phyloP scores from a whole-genome alignment of 2,797 vertebrate genomes.

The Kryptopterus vitreolus region DNA sequence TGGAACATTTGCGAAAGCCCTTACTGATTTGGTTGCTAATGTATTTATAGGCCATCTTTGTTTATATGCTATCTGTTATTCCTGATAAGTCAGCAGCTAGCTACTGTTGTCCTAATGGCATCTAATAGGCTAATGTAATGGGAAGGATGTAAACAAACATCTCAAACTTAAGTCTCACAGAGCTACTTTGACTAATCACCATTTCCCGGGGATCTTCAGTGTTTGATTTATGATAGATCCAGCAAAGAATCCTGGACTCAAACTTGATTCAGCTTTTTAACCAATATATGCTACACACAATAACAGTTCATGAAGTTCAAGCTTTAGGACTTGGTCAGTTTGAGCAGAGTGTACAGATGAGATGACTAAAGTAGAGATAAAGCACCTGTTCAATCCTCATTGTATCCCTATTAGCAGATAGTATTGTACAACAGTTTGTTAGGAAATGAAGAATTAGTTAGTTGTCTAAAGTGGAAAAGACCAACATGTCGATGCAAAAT shows the following conservation, averaged over 20 bases:
- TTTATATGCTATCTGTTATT: background rate
- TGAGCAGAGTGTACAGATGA: background rate
- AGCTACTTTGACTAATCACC: background rate
- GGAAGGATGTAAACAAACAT: background rate
- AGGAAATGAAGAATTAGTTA: background rate
- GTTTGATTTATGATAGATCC: background rate
- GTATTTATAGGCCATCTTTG: background rate
- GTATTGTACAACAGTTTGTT: background rate
- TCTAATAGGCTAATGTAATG: background rate
- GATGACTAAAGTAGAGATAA: background rate
- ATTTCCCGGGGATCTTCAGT: background rate
- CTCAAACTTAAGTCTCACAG: background rate
- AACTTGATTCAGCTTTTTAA: background rate
- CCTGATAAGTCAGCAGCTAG: background rate
- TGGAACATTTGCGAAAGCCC: background rate
- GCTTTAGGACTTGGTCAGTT: background rate
- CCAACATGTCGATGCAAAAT: background rate
- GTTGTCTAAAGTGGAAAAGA: background rate
- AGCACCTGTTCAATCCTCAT: background rate
- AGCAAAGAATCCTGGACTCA: background rate
- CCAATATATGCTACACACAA: background rate
- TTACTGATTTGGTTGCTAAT: background rate
- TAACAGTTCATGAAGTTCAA: background rate
- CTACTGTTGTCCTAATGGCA: background rate
- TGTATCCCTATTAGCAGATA: background rate